Base-by-base conservation (phyloP, 2,888 invertebrate genomes). In the Allolobophora icterica region DNA sequence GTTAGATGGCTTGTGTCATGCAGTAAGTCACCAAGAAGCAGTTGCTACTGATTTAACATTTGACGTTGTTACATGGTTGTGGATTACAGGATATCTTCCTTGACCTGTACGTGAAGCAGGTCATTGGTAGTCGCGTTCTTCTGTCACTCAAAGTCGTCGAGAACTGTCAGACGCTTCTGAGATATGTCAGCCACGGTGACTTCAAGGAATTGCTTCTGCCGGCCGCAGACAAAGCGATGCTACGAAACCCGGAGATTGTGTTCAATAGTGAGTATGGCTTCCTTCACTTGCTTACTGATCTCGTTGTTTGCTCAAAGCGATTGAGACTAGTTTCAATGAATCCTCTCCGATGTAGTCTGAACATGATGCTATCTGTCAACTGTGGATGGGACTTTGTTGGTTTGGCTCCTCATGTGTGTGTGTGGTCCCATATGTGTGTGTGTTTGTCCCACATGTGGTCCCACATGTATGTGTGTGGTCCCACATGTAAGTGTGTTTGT, bases 231-330 rank as follows among this genome's bases (percentile, higher is more conserved):
- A 98, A 98, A 95, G 97, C 98, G 35, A 97, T 99, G 97, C 96
- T 99, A 45, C 96, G 99, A 90, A 98, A 98, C 95, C 99, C 99
- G 0, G 99, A 99, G 96, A 97, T 98, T 91, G 97, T 98, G 92
- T 96, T 98, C 42, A 93, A 94, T 93, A 94, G 95, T 95, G 92
- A 89, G 89, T 15, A 38, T 8, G 38, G 38, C 38, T 38, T 8
- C 38, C 38, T 38, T 38, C 38, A 11, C 19, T 19, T 45, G 17
- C 13, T 45, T 19, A 45, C 45, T 17, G 45, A 45, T 45, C 45
- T 52, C 58, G 11, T 58, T 33, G 33, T 52, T 24, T 52, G 52
- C 52, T 24, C 8, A 15, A 38, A 52, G 52, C 24, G 52, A 52
- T 52, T 21, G 24, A 52, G 52, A 24, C 24, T 24, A 11, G 1